These are phyloP conservation scores for Nannoperca australis DNA, from an alignment of 2,797 vertebrate genomes.

Conservation along the genomic window DNA sequence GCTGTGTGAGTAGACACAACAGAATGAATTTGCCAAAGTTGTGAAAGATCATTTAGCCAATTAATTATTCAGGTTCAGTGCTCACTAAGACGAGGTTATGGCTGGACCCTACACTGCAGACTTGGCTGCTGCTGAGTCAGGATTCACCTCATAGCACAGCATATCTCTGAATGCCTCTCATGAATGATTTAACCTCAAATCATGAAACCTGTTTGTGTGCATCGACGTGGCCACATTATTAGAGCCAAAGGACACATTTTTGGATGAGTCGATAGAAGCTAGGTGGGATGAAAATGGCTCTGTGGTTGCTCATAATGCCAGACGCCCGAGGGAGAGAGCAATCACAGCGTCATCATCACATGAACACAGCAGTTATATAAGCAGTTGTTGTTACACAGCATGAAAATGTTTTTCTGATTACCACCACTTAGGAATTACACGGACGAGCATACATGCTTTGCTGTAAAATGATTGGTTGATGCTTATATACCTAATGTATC, in stretches of 20 bases:
- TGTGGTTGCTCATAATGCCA: constrained; percentile 44
- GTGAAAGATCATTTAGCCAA: constrained; percentile 47
- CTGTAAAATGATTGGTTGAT: neutral
- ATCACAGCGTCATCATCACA: constrained; percentile 34
- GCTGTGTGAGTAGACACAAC: constrained; percentile 14
- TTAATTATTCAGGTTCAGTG: constrained; percentile 69
- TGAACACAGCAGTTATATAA: constrained; percentile 56
- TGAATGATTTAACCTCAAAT: constrained; percentile 63
- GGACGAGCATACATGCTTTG: neutral
- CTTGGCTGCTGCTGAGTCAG: constrained; percentile 52
- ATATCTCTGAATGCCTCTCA: constrained; percentile 37
- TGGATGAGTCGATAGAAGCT: constrained; percentile 18
- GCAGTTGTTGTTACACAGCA: constrained; percentile 57
- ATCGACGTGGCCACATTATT: constrained; percentile 7
- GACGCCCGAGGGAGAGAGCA: constrained; percentile 24
- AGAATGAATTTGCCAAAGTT: constrained; percentile 41
- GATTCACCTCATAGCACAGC: constrained; percentile 22
- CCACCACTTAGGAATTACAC: constrained; percentile 24
- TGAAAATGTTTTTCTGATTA: constrained; percentile 34
- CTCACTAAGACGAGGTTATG: constrained; percentile 35
- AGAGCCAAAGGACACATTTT: constrained; percentile 32
- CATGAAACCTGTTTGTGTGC: constrained; percentile 42
- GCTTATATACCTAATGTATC: neutral
- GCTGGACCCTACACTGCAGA: constrained; percentile 12
- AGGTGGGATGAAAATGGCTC: constrained; percentile 36